A percentile compares a stretch with the other conserved stretches of the same genome.
phyloP scores from a whole-genome alignment of 2,797 vertebrate species.

The Myotis daubentonii region DNA sequence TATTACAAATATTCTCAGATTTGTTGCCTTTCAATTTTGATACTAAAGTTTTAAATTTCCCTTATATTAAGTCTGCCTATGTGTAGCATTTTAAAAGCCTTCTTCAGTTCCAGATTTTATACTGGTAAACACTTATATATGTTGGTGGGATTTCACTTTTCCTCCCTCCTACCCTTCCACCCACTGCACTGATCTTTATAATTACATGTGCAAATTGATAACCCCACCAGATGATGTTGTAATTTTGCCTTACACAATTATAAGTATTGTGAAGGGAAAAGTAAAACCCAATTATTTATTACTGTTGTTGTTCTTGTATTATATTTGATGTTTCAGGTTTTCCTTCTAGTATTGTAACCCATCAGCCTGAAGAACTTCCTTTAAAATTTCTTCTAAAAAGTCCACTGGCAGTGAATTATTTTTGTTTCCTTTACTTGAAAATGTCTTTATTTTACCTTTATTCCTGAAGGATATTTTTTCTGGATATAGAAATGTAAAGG shows the following conservation, averaged over 20 bases:
- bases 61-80: background rate
- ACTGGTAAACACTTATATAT: background rate
- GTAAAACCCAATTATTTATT: background rate
- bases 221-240: background rate
- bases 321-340: background rate
- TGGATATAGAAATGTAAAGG: constrained; percentile 14
- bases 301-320: background rate
- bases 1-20: background rate
- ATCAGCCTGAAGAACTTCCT: background rate
- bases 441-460: constrained; percentile 3
- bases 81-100: background rate
- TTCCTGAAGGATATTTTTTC: background rate
- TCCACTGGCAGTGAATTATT: background rate
- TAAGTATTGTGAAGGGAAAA: background rate
- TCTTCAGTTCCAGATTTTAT: background rate
- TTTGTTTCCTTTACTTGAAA: constrained; percentile 15
- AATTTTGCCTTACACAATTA: background rate
- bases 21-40: background rate
- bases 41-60: background rate
- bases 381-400: background rate
- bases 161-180: too few species aligned
- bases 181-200: background rate
- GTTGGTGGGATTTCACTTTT: background rate
- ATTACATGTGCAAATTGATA: background rate
- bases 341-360: background rate